Evolutionary conservation across 2,113 vertebrate species (phyloP), one percentile per base, ranked within the genome.

Genomic region (Scopus umbretta): DNA sequence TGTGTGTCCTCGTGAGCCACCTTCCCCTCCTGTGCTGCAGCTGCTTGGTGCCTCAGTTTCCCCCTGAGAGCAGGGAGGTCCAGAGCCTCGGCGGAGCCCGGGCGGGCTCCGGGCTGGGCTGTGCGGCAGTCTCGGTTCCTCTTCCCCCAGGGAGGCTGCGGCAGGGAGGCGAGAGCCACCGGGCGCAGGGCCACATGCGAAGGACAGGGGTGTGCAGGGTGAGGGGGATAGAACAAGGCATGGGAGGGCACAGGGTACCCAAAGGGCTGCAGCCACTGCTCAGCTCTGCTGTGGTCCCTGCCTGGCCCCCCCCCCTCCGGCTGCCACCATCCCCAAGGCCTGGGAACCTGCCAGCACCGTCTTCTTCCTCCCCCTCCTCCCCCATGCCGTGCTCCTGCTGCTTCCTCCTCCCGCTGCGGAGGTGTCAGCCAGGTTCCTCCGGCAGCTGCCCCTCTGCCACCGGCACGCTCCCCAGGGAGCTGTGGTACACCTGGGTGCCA

Each of bases 21-120:
- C 23, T 12, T 79, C 47, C 25, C 66, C 38, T 22, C 16, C 55
- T 20, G 47, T 0, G 0, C 74, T 49, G 56, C 92, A 74, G 67
- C 63, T 40, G 42, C 36, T 38, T 55, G 0, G 12, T 79, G 80
- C 74, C 91, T 74, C 80, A 38, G 86, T 93, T 93, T 80, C 58
- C 36, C 67, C 8, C 26, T 13, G 21, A 40, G n/a, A 47, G 5
- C 43, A 32, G 81, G 27, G 47, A 45, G 7, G 6, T 63, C 21
- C 53, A 26, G 73, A 61, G 63, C 22, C 0, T 0, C 2, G 1
- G 83, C n/a, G 80, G 34, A 70, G 38, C 58, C 80, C 5, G 0
- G 1, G 38, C 2, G 0, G 42, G 32, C 45, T 15, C 10, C 2
- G 6, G 22, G 71, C 50, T 71, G 73, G 14, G 70, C 56, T 58